These are phyloP conservation scores for Cephus sareptanus DNA, from an alignment of 2,888 invertebrate species.

Conservation along the genomic window DNA sequence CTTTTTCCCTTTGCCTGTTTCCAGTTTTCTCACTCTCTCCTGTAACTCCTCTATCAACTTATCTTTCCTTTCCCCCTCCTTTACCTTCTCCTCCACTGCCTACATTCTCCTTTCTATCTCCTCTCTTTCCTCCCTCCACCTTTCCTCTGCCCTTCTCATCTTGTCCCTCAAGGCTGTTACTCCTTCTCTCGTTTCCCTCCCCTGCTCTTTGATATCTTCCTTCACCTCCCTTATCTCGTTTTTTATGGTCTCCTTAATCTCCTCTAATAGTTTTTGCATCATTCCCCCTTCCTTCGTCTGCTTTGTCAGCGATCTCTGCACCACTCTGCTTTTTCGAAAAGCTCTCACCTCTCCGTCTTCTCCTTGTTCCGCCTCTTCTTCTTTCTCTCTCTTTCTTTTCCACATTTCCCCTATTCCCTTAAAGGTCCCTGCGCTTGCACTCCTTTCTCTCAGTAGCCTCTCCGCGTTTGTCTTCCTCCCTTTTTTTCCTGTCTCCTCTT, in stretches of 20 bases:
- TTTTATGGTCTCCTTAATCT: not conserved
- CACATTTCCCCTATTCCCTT: not conserved
- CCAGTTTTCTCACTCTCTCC: no score
- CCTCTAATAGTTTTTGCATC: not conserved
- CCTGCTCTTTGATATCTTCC: not conserved
- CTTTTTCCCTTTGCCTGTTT: not conserved
- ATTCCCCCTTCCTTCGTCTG: no score
- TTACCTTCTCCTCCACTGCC: not conserved
- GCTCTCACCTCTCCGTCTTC: not conserved
- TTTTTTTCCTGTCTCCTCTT: not conserved
- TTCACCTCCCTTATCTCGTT: not conserved
- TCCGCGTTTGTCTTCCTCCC: not conserved
- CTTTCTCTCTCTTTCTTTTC: slow-evolving; percentile 2
- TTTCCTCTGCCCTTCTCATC: not conserved
- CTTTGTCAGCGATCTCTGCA: not conserved
- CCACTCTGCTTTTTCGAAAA: not conserved
- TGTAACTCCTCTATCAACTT: no score
- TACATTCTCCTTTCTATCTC: not conserved
- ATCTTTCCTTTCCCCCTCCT: not conserved
- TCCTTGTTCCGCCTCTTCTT: not conserved
- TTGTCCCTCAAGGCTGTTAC: not conserved
- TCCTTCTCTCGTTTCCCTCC: not conserved
- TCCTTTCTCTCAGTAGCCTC: not conserved
- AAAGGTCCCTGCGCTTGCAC: not conserved
- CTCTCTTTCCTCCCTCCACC: not conserved